Percentiles rank a stretch among this genome's conserved stretches.
Evolutionary conservation across 2,797 vertebrate species (phyloP).

Genomic region (Pempheris klunzingeri): DNA sequence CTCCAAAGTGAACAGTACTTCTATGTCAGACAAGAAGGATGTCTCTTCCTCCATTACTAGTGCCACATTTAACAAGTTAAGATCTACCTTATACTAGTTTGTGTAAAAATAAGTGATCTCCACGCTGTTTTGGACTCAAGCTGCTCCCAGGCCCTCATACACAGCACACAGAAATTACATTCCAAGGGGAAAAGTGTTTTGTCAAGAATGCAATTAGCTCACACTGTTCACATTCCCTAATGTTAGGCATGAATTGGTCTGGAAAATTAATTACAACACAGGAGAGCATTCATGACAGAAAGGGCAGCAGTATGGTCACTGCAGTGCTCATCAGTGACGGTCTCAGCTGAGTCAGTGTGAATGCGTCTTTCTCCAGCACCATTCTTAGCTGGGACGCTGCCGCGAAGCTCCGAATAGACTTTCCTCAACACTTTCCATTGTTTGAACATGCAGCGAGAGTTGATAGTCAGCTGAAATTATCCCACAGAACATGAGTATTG

Average conservation of each 20-base stretch:
- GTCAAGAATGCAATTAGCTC: conserved; percentile 70
- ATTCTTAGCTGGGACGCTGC: conserved; percentile 23
- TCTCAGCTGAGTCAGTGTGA: conserved; percentile 55
- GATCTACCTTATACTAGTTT: not conserved
- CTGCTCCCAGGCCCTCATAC: conserved; percentile 9
- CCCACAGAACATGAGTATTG: not conserved
- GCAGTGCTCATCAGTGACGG: conserved; percentile 50
- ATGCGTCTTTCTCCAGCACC: conserved; percentile 22
- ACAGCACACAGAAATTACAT: conserved; percentile 50
- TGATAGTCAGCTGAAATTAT: not conserved
- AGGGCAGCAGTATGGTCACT: conserved; percentile 56
- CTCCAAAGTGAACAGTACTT: not conserved
- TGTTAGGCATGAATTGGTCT: conserved; percentile 68
- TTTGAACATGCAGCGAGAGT: conserved; percentile 1
- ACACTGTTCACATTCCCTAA: conserved; percentile 49
- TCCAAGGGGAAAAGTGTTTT: conserved; percentile 63
- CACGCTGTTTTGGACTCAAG: not conserved
- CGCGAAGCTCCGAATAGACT: conserved; percentile 28
- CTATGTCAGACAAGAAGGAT: not conserved
- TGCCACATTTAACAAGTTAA: not conserved
- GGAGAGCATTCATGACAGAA: conserved; percentile 70
- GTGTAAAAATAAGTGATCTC: not conserved
- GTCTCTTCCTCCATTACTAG: not conserved
- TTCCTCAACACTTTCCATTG: conserved; percentile 12
- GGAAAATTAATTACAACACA: conserved; percentile 76